Evolutionary conservation across 2,888 invertebrate species (phyloP), one percentile per base, ranked within the genome.

Genomic region (Clusia tigrina): DNA sequence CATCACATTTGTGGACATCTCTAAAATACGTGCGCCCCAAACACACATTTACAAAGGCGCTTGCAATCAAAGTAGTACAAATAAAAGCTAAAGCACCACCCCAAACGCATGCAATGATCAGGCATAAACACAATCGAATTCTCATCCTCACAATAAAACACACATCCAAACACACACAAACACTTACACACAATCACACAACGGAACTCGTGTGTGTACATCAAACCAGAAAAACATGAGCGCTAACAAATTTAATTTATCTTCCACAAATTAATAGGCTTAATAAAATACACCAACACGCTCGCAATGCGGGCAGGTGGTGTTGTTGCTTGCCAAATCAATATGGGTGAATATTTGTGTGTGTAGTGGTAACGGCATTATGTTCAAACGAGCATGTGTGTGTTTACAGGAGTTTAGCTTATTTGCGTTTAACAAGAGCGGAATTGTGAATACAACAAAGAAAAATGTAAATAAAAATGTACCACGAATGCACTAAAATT

Each of bases 231-330:
- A 42, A 58, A 57, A 52, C 57, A 62, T 58, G 32, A 62, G 55
- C 46, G 42, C 51, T 51, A 60, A 63, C 58, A 46, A 63, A 61
- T 63, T 66, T 58, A 63, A 63, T 66, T 66, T 61, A 66, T 66
- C 58, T 63, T 59, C 52, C 63, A 52, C 63, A 63, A 63, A 60
- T 63, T 66, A 60, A 63, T 60, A 54, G 58, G 52, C 60, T 66
- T 63, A 51, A 55, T 38, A 52, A 20, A 48, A 48, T 48, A 22
- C 48, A 48, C 12, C 12, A 32, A 32, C 32, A 32, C 32, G 12
- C 6, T 32, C 12, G 12, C 32, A 12, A 32, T 32, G 32, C 32
- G 32, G 6, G 32, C 12, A 32, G 6, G 32, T 32, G 32, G 12
- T 9, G 6, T 32, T 12, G 12, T 9, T 32, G 32, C 32, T 6